Conservation (phyloP, 2,888 invertebrate genomes). For the Drosophila prolongata region DNA sequence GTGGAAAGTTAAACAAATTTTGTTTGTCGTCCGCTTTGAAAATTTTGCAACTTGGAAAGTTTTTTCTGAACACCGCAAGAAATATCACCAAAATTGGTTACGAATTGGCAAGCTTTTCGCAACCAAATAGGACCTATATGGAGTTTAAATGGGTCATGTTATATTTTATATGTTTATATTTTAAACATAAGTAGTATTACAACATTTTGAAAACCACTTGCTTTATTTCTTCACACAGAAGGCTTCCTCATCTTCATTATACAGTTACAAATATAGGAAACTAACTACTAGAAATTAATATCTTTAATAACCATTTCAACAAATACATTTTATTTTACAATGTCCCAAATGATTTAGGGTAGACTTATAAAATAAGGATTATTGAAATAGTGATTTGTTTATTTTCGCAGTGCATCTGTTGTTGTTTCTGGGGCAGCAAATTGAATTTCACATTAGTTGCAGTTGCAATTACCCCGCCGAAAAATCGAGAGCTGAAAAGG, state of each 20-base stretch:
- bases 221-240: too few relatives aligned
- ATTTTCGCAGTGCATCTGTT: constrained; percentile 16
- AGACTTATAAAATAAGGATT: too few relatives aligned
- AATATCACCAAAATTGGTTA: constrained; percentile 11
- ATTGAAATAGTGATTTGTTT: neutral
- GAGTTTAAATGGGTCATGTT: too few relatives aligned
- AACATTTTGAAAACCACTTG: neutral
- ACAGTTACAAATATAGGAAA: too few relatives aligned
- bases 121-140: neutral
- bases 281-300: too few relatives aligned
- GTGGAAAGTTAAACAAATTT: constrained; percentile 75
- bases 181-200: too few relatives aligned
- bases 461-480: constrained; percentile 46
- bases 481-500: constrained; percentile 15
- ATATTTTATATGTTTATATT: too few relatives aligned
- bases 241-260: too few relatives aligned
- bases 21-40: constrained; percentile 61
- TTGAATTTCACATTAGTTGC: constrained; percentile 54
- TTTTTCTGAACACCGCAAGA: constrained; percentile 41
- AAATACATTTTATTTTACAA: too few relatives aligned
- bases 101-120: neutral
- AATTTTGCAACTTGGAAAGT: constrained; percentile 75
- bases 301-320: too few relatives aligned
- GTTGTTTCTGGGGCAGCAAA: constrained; percentile 38
- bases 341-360: too few relatives aligned